Evolutionary conservation across 2,113 vertebrate genomes (phyloP), one percentile per base, ranked within the genome.

Genomic region (Camelus bactrianus): DNA sequence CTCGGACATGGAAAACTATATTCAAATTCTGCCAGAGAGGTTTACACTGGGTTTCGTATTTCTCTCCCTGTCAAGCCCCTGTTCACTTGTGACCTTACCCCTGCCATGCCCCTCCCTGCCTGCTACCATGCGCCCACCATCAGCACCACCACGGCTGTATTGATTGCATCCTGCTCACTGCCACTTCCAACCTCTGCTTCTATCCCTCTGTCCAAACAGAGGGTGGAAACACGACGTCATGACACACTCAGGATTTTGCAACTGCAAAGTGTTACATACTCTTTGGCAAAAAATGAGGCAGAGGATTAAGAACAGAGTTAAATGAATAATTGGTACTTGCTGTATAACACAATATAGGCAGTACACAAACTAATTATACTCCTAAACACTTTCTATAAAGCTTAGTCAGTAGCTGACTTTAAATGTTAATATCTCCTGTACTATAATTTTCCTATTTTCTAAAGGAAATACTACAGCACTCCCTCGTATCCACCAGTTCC

Each of bases 371-470:
- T 42, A 75, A 72, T 65, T 60, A 73, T 20, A 42, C 5, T 42
- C 17, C 26, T 82, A 83, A 93, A 95, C n/a, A 26, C 38, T 86
- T 92, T 56, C 79, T 89, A 46, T 35, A 92, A 48, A 90, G 60
- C 67, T 65, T 48, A 28, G 16, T 54, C 38, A 69, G 72, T 85
- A 93, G 62, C 42, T 90, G 60, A 79, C 77, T 92, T 95, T 77
- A 89, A 95, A 89, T 26, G 17, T 84, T 82, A 96, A n/a, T 64
- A 70, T 60, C 46, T 89, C 38, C 62, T 75, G 2, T 82, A 54
- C 52, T 76, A 54, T 13, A 91, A 52, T 35, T 89, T 97, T 93
- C 64, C 64, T 79, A 26, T 62, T 93, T 96, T 96, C 35, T 87
- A 79, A 89, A 65, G 60, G 69, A 42, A 96, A 56, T 64, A 54